Percentiles rank a stretch among this genome's conserved stretches.
Conservation (phyloP, 2,888 invertebrate genomes). For the Trichacis sp. region DNA sequence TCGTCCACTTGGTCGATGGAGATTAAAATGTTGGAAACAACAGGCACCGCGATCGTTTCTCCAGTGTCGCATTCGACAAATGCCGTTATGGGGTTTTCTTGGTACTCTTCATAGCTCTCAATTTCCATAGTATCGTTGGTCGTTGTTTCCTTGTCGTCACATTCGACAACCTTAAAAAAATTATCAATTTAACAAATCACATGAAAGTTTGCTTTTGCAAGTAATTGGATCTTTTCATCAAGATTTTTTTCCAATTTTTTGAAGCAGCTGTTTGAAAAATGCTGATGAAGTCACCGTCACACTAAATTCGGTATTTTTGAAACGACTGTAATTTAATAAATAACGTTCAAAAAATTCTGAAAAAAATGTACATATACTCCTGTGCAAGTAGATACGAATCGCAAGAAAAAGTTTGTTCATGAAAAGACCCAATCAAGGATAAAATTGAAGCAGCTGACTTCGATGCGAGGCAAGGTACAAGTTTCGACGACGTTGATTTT, state of each 20-base stretch:
- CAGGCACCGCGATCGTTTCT: conserved; percentile 47
- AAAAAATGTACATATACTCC: too few species aligned
- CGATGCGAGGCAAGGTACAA: conserved; percentile 49
- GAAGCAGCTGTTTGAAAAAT: too few species aligned
- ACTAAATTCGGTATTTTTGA: too few species aligned
- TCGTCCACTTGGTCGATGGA: conserved; percentile 77
- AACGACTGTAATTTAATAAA: too few species aligned
- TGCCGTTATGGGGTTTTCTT: conserved; percentile 5
- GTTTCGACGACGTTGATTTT: conserved; percentile 49
- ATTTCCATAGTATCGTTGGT: not conserved
- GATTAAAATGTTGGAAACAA: conserved; percentile 72
- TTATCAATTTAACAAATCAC: too few species aligned
- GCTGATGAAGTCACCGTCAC: too few species aligned
- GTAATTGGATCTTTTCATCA: too few species aligned
- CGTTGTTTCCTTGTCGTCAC: conserved; percentile 21
- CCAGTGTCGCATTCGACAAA: conserved; percentile 1
- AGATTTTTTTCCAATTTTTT: too few species aligned
- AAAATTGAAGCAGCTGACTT: conserved; percentile 46
- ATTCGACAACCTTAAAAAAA: conserved; percentile 44
- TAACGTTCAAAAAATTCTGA: not conserved
- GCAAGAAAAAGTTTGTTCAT: too few species aligned
- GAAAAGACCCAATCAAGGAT: not conserved
- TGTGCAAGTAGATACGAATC: too few species aligned
- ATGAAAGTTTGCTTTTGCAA: too few species aligned
- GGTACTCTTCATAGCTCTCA: not conserved